Evolutionary conservation across 2,113 vertebrate species (phyloP).

Genomic region (Hemiprocne comata): DNA sequence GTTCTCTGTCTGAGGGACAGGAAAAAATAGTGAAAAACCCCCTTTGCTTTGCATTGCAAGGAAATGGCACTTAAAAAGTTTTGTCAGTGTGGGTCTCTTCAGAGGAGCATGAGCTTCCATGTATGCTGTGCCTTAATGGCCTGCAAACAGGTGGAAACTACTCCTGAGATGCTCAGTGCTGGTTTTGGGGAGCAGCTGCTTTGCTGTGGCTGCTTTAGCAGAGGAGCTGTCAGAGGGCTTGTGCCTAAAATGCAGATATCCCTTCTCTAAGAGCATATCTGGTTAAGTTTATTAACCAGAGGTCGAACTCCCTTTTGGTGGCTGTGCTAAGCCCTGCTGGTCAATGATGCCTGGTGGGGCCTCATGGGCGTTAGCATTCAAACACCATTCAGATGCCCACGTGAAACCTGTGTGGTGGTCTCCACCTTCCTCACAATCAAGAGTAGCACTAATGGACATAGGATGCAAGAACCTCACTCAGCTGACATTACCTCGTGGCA

Average conservation of each 20-base stretch:
- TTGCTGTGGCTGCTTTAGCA: neutral
- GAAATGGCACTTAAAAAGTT: neutral
- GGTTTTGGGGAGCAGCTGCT: neutral
- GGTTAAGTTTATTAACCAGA: neutral
- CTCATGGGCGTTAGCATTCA: too few species aligned
- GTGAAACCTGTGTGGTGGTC: neutral
- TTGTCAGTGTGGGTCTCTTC: neutral
- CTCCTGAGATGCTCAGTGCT: neutral
- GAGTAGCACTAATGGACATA: neutral
- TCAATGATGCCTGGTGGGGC: neutral
- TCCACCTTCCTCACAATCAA: neutral
- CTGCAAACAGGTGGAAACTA: neutral
- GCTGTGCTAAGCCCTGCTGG: neutral
- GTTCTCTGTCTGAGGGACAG: neutral
- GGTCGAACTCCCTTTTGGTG: neutral
- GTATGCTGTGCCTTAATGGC: neutral
- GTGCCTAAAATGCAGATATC: neutral
- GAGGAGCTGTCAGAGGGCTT: neutral
- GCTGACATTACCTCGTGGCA: neutral
- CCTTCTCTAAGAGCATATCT: neutral
- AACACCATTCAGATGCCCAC: fast-evolving
- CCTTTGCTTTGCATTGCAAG: neutral
- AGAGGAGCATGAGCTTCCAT: fast-evolving
- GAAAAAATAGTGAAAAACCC: neutral
- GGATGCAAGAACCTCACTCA: neutral